Evolutionary conservation across 2,797 vertebrate genomes (phyloP), one percentile per base, ranked within the genome.

Genomic region (Neoniphon sammara): DNA sequence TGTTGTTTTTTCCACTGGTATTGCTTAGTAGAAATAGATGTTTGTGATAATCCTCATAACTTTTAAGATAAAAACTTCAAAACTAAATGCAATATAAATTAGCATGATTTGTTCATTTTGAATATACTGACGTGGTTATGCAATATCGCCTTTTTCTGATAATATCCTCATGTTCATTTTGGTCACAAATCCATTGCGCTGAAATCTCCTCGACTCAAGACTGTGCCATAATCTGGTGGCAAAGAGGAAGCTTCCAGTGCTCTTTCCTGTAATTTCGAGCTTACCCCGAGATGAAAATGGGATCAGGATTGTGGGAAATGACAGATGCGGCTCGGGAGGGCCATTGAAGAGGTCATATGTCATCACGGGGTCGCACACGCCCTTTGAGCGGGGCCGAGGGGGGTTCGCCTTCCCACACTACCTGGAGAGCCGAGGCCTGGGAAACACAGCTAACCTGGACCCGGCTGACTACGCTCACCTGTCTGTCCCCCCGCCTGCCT

Each of bases 251-350:
- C 85, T 23, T 83, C 76, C 74, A 53, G 76, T 65, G 77, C 65
- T 81, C 87, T 87, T 93, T 94, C 92, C 93, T 93, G 93, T 92
- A 92, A 94, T 94, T 94, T 94, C 66, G 63, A 91, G 92, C 88
- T 93, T 90, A 87, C 82, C 80, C 75, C 68, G 79, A 88, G 89
- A 93, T 89, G 88, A 91, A 91, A 93, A 91, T 90, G 87, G 88
- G 85, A 87, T 77, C 62, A 0, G 83, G 82, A 89, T 86, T 92
- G 87, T 88, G 84, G 87, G 83, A 85, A 92, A 90, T 92, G 93
- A 93, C 92, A 93, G 92, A 93, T 90, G 90, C 79, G 85, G 90
- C 88, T 91, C 81, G 72, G 78, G 84, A 88, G 88, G 83, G 87
- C 85, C 81, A 91, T 89, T 89, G 89, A 88, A 86, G 89, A 88